Evolutionary conservation across 2,888 invertebrate genomes (phyloP), one percentile per base, ranked within the genome.

Genomic region (Bembecia ichneumoniformis): DNA sequence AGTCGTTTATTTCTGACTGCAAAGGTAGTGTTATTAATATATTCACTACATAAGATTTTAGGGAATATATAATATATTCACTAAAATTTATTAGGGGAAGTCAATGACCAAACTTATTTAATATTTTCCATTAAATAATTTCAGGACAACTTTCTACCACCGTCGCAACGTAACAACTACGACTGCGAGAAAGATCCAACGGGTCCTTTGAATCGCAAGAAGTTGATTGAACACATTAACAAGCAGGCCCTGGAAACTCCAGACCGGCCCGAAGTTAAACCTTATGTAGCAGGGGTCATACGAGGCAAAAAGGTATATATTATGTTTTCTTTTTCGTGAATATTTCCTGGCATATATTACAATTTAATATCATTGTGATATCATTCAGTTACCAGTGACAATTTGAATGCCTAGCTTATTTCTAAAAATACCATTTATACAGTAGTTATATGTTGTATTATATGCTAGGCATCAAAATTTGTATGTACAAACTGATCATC

Each of bases 221-320:
- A 97, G 77, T 89, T 98, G 49, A 95, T 98, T 71, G 96, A 97
- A 74, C 97, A 96, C 84, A 96, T 98, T 67, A 98, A 99, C 82
- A 98, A 98, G 82, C 96, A 98, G 77, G 99, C 99, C n/a, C 88
- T 97, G 63, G 97, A 97, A 83, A 97, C 99, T 51, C 98, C 98
- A 47, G 99, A 99, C 87, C 91, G 94, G 90, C 98, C 98, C 3
- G 99, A 99, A 81, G 88, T 93, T 52, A 97, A 98, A 80, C 98
- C 98, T 9, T 99, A 91, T 77, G 94, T 96, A 35, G 90, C 97
- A 60, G 98, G 98, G 54, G 92, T 93, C 51, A 90, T 97, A 58
- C 90, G 98, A 79, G 99, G 99, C 78, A 95, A 95, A 82, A 96
- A 96, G 89, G 94, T 94, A 75, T 71, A 46, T 17, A 2, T 3